These are phyloP conservation scores for Brachyptera risi DNA, from an alignment of 2,888 invertebrate genomes.

Conservation along the genomic window DNA sequence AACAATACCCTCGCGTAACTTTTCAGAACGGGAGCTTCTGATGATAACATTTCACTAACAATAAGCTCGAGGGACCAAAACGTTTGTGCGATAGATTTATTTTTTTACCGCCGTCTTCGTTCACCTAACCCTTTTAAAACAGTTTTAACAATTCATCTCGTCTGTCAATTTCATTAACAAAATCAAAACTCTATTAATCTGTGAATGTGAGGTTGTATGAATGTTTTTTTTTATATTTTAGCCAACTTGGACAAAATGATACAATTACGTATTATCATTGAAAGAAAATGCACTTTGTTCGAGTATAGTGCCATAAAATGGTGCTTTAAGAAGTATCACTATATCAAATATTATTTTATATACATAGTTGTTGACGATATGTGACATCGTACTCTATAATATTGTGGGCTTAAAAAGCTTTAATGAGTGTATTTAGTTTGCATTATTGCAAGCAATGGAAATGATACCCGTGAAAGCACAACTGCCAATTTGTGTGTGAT, in stretches of 20 bases:
- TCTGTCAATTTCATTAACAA: slow-evolving; percentile 16
- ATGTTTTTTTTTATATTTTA: too few species aligned
- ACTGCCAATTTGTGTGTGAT: background rate
- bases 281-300: slow-evolving; percentile 9
- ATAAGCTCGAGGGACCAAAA: slow-evolving; percentile 31
- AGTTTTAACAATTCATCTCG: background rate
- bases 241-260: too few species aligned
- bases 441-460: background rate
- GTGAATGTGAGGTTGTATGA: slow-evolving; percentile 3
- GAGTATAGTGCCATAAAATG: slow-evolving; percentile 19
- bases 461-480: background rate
- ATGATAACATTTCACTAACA: slow-evolving; percentile 23
- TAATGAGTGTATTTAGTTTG: background rate
- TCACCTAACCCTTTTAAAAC: slow-evolving; percentile 1
- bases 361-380: background rate
- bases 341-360: too few species aligned
- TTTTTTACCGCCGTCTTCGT: slow-evolving; percentile 9
- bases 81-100: slow-evolving; percentile 10
- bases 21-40: slow-evolving; percentile 7
- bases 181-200: background rate
- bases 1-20: slow-evolving; percentile 12
- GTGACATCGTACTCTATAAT: too few species aligned
- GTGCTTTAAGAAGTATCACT: slow-evolving; percentile 15
- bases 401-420: background rate
- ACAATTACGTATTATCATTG: background rate